phyloP scores from a whole-genome alignment of 2,797 vertebrate genomes.

The Melopsittacus undulatus region DNA sequence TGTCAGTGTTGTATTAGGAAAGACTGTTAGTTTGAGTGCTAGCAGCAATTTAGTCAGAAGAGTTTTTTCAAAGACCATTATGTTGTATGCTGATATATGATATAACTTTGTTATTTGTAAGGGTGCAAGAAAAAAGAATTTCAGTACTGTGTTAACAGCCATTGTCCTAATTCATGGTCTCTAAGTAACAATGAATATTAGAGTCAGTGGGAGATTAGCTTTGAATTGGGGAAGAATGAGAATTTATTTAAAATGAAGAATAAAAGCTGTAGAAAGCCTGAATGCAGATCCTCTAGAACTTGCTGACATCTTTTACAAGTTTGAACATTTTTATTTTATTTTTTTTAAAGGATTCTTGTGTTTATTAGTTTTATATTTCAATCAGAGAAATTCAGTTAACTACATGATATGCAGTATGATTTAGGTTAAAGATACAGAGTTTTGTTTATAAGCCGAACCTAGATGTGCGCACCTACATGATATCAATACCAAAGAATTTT shows the following conservation, averaged over 20 bases:
- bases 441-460: not conserved
- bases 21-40: not conserved
- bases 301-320: not conserved
- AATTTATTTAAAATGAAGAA: not conserved
- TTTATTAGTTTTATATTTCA: not conserved
- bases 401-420: fast-evolving
- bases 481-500: not conserved
- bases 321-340: not conserved
- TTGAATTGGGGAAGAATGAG: not conserved
- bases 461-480: fast-evolving
- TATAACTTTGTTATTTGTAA: not conserved
- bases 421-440: not conserved
- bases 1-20: constrained; percentile 24
- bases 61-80: not conserved
- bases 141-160: not conserved
- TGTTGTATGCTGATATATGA: not conserved
- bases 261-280: not conserved
- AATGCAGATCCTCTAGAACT: not conserved
- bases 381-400: not conserved
- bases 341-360: not conserved
- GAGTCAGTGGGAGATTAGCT: not conserved
- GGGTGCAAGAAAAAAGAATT: not conserved
- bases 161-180: not conserved
- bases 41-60: not conserved
- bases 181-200: not conserved